Percentiles rank a stretch among this genome's conserved stretches.
Conservation (phyloP, 2,888 invertebrate species). For the Listrodromus nycthemerus region DNA sequence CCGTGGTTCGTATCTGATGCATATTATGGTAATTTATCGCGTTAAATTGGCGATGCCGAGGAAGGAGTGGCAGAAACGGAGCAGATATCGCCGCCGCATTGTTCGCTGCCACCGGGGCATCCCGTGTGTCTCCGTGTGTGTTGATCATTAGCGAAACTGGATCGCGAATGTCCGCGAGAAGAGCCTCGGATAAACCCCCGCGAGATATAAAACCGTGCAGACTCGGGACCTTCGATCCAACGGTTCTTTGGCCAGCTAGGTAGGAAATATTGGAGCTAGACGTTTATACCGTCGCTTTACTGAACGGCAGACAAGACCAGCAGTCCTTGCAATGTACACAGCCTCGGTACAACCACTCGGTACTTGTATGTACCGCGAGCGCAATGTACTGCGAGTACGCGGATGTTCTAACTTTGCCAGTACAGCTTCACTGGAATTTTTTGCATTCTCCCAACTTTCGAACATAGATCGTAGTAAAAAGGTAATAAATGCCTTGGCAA, state of each 20-base stretch:
- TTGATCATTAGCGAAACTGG: constrained; percentile 64
- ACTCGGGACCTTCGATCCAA: constrained; percentile 64
- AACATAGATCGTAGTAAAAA: no score
- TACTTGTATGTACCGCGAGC: neutral
- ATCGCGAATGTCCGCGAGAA: constrained; percentile 58
- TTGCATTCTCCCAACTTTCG: neutral
- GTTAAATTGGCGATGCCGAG: constrained; percentile 54
- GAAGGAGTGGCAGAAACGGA: constrained; percentile 61
- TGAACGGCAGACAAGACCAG: constrained; percentile 28
- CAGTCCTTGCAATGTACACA: constrained; percentile 41
- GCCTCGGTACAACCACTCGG: constrained; percentile 8
- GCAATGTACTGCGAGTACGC: neutral
- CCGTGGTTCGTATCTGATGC: constrained; percentile 31
- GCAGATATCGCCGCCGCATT: constrained; percentile 62
- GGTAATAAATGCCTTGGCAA: no score
- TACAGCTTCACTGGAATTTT: neutral
- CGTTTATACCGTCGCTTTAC: constrained; percentile 23
- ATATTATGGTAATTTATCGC: constrained; percentile 54
- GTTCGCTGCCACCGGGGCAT: constrained; percentile 33
- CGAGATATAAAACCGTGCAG: constrained; percentile 6
- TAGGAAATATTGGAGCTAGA: constrained; percentile 61
- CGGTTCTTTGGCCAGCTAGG: constrained; percentile 63
- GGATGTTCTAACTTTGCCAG: neutral
- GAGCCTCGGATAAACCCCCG: constrained; percentile 53
- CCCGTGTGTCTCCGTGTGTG: constrained; percentile 26